Conservation (phyloP, 1,140 invertebrate species). For the Calliopsis andreniformis region DNA sequence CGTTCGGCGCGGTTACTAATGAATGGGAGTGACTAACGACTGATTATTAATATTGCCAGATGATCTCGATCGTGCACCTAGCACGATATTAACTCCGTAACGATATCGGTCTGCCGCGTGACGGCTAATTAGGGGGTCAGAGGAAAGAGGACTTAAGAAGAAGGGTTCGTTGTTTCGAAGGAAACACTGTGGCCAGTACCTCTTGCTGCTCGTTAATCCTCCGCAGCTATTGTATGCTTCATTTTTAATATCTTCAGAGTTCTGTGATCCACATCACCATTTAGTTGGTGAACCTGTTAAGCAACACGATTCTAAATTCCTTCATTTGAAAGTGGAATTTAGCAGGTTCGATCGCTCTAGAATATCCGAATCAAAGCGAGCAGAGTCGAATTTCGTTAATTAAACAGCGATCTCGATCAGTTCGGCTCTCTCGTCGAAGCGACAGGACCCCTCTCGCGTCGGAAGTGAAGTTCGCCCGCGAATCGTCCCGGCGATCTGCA, state of each 20-base stretch:
- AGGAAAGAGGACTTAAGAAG: slow-evolving; percentile 30
- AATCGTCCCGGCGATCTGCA: not conserved
- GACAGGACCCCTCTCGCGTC: too few relatives aligned
- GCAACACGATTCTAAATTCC: too few relatives aligned
- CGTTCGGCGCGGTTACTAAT: slow-evolving; percentile 56
- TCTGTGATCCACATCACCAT: too few relatives aligned
- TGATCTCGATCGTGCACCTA: slow-evolving; percentile 62
- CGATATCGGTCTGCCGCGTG: slow-evolving; percentile 55
- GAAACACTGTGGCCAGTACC: slow-evolving; percentile 15
- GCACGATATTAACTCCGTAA: slow-evolving; percentile 44
- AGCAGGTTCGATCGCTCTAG: too few relatives aligned
- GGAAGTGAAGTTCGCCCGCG: not conserved
- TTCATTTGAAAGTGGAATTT: too few relatives aligned
- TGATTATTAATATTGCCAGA: slow-evolving; percentile 65
- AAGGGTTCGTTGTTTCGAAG: not conserved
- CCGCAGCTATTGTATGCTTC: slow-evolving; percentile 7
- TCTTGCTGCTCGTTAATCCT: slow-evolving; percentile 52
- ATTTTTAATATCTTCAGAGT: too few relatives aligned
- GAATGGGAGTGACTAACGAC: slow-evolving; percentile 65
- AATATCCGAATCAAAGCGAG: too few relatives aligned
- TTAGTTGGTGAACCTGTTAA: too few relatives aligned
- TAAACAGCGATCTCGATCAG: too few relatives aligned
- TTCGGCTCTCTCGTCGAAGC: too few relatives aligned
- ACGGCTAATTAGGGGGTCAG: slow-evolving; percentile 61
- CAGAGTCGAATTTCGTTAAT: too few relatives aligned